Base-by-base conservation (phyloP, 2,113 vertebrate species). In the Ceuthmochares aereus region DNA sequence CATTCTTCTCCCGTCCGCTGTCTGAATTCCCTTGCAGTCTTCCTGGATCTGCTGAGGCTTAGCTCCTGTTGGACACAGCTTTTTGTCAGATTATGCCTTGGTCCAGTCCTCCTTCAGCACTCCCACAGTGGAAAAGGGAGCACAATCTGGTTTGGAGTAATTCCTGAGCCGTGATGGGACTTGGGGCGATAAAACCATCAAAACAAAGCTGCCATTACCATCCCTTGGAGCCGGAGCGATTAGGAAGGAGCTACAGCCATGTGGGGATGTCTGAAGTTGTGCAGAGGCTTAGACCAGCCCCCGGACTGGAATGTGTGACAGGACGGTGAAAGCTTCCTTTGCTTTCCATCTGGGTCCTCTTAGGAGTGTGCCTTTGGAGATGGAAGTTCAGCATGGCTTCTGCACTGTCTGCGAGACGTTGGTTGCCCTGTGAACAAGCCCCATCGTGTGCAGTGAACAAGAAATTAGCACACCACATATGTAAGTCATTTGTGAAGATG, bases 221-320 rank as follows among this genome's bases (percentile, higher is more conserved):
- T 30, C 42, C 56, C 67, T 69, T 5, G 23, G 42, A 58, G 49
- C 58, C 8, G 13, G 72, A 85, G 37, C 55, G 8, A 40, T 36
- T 40, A 59, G 68, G 14, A 82, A 14, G 49, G n/a, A 51, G 45
- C 36, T 47, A 21, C 37, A 59, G 42, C 73, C 3, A 0, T 0
- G 4, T 17, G 56, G 29, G 30, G 34, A 29, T 78, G 52, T 27
- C 32, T 74, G 60, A 67, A 62, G 52, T 45, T 89, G 60, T 63
- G 17, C 36, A 67, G 77, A 74, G 63, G n/a, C 68, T 86, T 37
- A 22, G 37, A 58, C 11, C 36, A 78, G 26, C 34, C 37, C 55
- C 42, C 0, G 2, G 23, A 10, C 43, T 0, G 0, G 14, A 34
- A 21, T 0, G 0, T 62, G 36, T 37, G 36, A 21, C 27, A 4